These are phyloP conservation scores for Cephus sareptanus DNA, from an alignment of 2,888 invertebrate species.

Conservation along the genomic window DNA sequence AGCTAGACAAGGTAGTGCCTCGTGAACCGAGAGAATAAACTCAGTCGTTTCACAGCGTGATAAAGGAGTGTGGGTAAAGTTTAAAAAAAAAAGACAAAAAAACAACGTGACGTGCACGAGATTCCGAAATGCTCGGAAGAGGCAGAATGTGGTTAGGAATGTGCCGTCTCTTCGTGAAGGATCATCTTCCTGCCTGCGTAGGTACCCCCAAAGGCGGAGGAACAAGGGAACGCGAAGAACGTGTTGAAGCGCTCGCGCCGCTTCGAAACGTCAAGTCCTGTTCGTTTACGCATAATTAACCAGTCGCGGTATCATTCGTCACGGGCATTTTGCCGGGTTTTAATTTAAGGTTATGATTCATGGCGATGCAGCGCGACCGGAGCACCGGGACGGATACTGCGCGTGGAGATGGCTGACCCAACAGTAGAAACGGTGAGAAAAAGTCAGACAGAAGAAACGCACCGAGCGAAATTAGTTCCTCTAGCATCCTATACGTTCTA, in stretches of 20 bases:
- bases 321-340: conserved; percentile 29
- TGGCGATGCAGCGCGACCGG: conserved; percentile 1
- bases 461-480: background rate
- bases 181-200: background rate
- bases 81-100: conserved; percentile 14
- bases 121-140: background rate
- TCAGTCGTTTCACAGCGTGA: background rate
- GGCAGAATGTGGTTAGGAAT: background rate
- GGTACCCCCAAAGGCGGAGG: background rate
- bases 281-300: conserved; percentile 34
- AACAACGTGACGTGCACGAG: conserved; percentile 18
- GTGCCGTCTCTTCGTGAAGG: background rate
- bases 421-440: background rate
- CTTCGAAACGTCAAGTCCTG: background rate
- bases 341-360: conserved; percentile 42
- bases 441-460: background rate
- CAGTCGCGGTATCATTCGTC: conserved; percentile 4
- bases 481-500: background rate
- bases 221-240: background rate
- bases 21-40: background rate
- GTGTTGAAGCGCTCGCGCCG: background rate
- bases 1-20: background rate
- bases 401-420: background rate
- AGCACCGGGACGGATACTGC: background rate
- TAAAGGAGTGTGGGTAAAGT: background rate